phyloP scores from a whole-genome alignment of 2,888 invertebrate species.

The Stomorhina lunata region DNA sequence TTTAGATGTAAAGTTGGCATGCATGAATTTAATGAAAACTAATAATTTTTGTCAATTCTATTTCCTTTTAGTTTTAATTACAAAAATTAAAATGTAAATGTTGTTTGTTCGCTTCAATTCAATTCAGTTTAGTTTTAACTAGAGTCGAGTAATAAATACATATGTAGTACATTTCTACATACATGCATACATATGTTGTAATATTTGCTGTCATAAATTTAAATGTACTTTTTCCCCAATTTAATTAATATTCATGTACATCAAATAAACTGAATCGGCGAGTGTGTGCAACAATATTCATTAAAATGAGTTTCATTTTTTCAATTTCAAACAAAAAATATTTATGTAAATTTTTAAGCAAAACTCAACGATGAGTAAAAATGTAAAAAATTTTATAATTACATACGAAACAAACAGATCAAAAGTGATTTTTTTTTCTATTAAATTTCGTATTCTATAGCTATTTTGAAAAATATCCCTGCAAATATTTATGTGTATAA shows the following conservation, averaged over 20 bases:
- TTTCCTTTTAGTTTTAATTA: background rate
- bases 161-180: no score
- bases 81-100: conserved; percentile 32
- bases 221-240: conserved; percentile 49
- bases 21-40: background rate
- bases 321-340: conserved; percentile 25
- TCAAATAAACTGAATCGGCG: conserved; percentile 41
- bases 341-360: no score
- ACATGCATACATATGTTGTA: no score
- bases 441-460: conserved; percentile 12
- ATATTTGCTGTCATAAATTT: conserved; percentile 50
- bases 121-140: background rate
- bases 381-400: conserved; percentile 31
- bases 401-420: conserved; percentile 41
- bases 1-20: no score
- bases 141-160: no score
- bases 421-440: conserved; percentile 44
- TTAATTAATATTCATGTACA: conserved; percentile 55
- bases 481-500: background rate
- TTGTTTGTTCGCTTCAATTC: conserved; percentile 22
- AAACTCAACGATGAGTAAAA: background rate
- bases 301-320: conserved; percentile 27
- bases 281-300: conserved; percentile 37
- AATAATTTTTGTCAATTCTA: background rate
- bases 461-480: background rate